A percentile compares a stretch with the other conserved stretches of the same genome.
These are phyloP conservation scores for Muscicapa adusta DNA, from an alignment of 2,113 vertebrate species.

Conservation along the genomic window DNA sequence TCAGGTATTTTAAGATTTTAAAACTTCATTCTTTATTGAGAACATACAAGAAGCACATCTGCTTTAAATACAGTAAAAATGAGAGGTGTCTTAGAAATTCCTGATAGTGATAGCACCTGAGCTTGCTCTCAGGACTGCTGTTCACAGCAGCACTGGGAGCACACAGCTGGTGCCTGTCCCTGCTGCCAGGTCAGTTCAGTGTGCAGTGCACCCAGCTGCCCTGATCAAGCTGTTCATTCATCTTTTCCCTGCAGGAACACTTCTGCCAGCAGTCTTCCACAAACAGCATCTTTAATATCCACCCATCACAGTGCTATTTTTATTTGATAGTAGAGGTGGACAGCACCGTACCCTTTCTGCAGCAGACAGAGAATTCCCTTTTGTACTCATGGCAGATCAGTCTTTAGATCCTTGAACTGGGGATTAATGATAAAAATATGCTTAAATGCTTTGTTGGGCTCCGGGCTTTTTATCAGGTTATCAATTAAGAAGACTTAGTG, in stretches of 20 bases:
- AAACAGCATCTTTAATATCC: not conserved
- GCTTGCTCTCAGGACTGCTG: not conserved
- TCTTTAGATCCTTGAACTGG: not conserved
- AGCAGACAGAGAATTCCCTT: not conserved
- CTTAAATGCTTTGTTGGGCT: not conserved
- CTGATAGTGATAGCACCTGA: not conserved
- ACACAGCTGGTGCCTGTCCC: not conserved
- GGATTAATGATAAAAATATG: not conserved
- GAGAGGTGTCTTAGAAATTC: not conserved
- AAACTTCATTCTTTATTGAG: not conserved
- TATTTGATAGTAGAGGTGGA: not conserved
- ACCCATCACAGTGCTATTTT: accelerated
- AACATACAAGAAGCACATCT: not conserved
- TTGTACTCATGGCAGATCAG: not conserved
- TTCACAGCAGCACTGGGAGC: accelerated
- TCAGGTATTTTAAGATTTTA: not conserved
- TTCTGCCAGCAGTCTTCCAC: not conserved
- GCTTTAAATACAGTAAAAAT: not conserved
- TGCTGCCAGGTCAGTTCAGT: not conserved
- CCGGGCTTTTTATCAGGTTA: not conserved
- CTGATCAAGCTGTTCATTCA: not conserved
- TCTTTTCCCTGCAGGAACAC: not conserved
- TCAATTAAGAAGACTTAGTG: not conserved
- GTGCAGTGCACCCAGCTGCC: not conserved
- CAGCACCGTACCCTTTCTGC: not conserved